Percentiles rank a stretch among this genome's conserved stretches.
Evolutionary conservation across 1,140 invertebrate species (phyloP).

Genomic region (Drosophila ananassae): DNA sequence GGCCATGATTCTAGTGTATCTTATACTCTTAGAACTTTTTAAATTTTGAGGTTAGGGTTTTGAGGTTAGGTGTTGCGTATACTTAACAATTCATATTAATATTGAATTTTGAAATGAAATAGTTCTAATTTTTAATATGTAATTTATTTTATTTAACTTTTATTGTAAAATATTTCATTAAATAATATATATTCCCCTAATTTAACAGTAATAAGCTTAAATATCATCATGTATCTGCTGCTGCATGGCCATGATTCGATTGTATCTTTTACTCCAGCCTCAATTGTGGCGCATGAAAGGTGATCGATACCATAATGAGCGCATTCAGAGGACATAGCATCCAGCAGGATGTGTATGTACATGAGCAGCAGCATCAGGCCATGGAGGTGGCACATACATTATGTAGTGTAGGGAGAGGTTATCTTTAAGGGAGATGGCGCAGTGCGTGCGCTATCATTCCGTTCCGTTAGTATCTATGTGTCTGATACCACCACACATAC

Average conservation of each 20-base stretch:
- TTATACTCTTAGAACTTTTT: constrained; percentile 3
- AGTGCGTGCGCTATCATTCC: constrained; percentile 61
- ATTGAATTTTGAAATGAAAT: no score
- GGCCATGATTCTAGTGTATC: constrained; percentile 45
- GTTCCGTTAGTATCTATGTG: constrained; percentile 33
- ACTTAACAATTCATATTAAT: no score
- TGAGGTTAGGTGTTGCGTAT: no score
- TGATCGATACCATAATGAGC: constrained; percentile 70
- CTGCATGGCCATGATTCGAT: constrained; percentile 29
- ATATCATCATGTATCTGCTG: constrained; percentile 23
- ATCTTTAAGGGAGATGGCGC: constrained; percentile 56
- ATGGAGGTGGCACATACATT: constrained; percentile 24
- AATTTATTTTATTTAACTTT: no score
- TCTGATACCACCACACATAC: constrained; percentile 18
- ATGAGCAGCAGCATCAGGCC: not conserved
- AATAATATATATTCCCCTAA: no score
- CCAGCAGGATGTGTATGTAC: not conserved
- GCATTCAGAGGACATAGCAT: constrained; percentile 31
- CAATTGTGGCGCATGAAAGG: constrained; percentile 58
- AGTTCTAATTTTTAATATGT: no score
- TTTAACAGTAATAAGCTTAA: constrained; percentile 21
- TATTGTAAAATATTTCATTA: no score
- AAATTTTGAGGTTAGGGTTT: no score
- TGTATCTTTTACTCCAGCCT: constrained; percentile 42
- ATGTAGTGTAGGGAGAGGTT: constrained; percentile 11